Evolutionary conservation across 2,113 vertebrate species (phyloP).

Genomic region (Lampris incognitus): DNA sequence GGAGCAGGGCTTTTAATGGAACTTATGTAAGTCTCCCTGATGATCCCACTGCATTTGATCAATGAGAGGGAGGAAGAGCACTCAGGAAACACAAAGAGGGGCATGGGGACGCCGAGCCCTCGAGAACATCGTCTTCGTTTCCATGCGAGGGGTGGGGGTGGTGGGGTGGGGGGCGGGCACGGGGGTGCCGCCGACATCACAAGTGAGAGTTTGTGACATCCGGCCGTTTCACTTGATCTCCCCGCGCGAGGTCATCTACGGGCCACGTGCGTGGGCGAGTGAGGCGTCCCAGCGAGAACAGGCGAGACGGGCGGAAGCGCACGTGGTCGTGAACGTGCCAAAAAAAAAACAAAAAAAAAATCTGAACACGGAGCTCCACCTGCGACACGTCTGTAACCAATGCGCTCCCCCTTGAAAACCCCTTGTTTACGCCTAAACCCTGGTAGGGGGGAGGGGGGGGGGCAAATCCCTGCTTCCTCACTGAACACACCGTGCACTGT

Average conservation of each 20-base stretch:
- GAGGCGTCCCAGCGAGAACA: not conserved
- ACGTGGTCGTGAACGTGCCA: too few species aligned
- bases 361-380: too few species aligned
- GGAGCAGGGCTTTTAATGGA: conserved; percentile 11
- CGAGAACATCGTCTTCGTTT: not conserved
- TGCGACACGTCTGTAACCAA: too few species aligned
- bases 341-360: too few species aligned
- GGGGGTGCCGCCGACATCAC: too few species aligned
- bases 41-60: conserved; percentile 45
- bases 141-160: not conserved
- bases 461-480: conserved; percentile 10
- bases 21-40: conserved; percentile 57
- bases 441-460: not conserved
- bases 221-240: not conserved
- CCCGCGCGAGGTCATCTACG: not conserved
- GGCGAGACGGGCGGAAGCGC: too few species aligned
- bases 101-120: not conserved
- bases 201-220: too few species aligned
- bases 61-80: conserved; percentile 21
- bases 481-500: conserved; percentile 27
- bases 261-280: conserved; percentile 12
- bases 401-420: too few species aligned
- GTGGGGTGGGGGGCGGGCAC: too few species aligned
- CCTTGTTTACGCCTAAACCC: too few species aligned
- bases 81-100: conserved; percentile 30